phyloP scores from a whole-genome alignment of 2,113 vertebrate species.

The Cyprinodon tularosa region DNA sequence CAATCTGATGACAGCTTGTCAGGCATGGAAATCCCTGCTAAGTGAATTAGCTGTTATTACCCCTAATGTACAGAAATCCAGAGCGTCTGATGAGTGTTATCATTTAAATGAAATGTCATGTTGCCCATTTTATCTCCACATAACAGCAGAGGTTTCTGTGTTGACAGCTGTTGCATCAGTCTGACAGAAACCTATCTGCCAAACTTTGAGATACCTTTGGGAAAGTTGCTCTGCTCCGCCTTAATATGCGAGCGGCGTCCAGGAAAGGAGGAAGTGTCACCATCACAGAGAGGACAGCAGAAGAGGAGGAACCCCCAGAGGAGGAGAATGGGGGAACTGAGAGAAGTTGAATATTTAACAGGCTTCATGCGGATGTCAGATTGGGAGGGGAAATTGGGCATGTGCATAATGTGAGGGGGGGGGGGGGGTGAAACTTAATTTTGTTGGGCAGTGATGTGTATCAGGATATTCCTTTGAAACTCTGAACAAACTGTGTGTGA shows the following conservation, averaged over 20 bases:
- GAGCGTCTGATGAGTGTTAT: not conserved
- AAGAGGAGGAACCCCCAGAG: slow-evolving; percentile 32
- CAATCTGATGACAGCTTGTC: slow-evolving; percentile 52
- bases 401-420: slow-evolving; percentile 2
- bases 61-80: slow-evolving; percentile 32
- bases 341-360: slow-evolving; percentile 50
- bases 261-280: slow-evolving; percentile 34
- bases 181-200: slow-evolving; percentile 14
- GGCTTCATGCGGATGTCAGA: slow-evolving; percentile 21
- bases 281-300: slow-evolving; percentile 11
- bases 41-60: slow-evolving; percentile 59
- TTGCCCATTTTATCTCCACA: not conserved
- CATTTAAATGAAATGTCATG: slow-evolving; percentile 12
- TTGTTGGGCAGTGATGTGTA: slow-evolving; percentile 7
- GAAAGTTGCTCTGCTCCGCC: slow-evolving; percentile 30
- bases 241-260: slow-evolving; percentile 52
- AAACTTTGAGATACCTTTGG: slow-evolving; percentile 42
- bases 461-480: slow-evolving; percentile 26
- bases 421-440: slow-evolving; percentile 7
- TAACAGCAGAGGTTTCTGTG: not conserved
- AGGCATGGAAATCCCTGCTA: slow-evolving; percentile 33
- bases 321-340: slow-evolving; percentile 5
- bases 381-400: slow-evolving; percentile 5
- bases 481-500: slow-evolving; percentile 17
- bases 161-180: not conserved